Percentiles rank a stretch among this genome's conserved stretches.
These are phyloP conservation scores for Acheta domesticus DNA, from an alignment of 2,888 invertebrate species.

Conservation along the genomic window DNA sequence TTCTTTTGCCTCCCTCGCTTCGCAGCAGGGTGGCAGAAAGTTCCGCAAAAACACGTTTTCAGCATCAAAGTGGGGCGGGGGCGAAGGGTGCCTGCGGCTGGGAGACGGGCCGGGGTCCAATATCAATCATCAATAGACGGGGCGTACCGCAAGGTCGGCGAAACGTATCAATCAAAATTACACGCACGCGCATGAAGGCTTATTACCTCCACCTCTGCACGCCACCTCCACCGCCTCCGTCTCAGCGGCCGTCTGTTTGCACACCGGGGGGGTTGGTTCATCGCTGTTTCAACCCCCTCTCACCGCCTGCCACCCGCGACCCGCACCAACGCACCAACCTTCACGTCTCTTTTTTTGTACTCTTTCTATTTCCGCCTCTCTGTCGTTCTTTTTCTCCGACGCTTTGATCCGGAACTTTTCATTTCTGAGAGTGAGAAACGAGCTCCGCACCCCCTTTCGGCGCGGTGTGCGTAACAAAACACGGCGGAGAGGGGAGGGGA, in stretches of 20 bases:
- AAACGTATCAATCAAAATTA: slow-evolving; percentile 18
- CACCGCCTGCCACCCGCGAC: not conserved
- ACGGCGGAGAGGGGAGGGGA: not conserved
- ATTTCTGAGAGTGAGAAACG: slow-evolving; percentile 8
- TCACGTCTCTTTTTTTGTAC: not conserved
- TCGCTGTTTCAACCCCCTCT: not conserved
- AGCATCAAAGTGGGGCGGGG: not conserved
- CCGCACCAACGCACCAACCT: not conserved
- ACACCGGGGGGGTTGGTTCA: no score
- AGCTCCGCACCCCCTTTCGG: not conserved
- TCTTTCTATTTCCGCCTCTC: not conserved
- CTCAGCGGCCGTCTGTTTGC: no score
- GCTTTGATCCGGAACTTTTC: slow-evolving; percentile 18
- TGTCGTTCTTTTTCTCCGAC: slow-evolving; percentile 6
- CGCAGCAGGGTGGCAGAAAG: not conserved
- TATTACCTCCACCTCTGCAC: not conserved
- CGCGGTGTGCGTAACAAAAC: not conserved
- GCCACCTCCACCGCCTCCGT: not conserved
- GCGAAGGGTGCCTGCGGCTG: not conserved
- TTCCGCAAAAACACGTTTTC: not conserved
- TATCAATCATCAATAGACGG: slow-evolving; percentile 9
- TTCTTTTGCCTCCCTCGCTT: not conserved
- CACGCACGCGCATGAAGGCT: slow-evolving; percentile 1
- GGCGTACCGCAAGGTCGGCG: not conserved
- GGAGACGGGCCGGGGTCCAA: not conserved